A percentile compares a stretch with the other conserved stretches of the same genome.
These are phyloP conservation scores for Pantherophis vulpinus DNA, from an alignment of 2,797 vertebrate genomes.

Conservation along the genomic window DNA sequence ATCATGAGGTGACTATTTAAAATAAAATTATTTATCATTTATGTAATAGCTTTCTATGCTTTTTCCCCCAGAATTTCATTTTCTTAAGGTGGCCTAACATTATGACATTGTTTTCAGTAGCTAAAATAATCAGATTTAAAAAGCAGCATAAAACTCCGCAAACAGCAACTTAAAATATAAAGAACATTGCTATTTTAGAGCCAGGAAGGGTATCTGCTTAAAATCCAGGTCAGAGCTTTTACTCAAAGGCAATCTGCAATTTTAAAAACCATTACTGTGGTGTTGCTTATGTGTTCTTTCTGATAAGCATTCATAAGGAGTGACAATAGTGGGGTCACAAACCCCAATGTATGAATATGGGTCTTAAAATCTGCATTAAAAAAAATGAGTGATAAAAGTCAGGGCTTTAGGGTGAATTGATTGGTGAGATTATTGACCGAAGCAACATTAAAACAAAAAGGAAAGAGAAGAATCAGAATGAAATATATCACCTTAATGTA, in stretches of 20 bases:
- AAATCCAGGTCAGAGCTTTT: not conserved
- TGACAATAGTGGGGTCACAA: not conserved
- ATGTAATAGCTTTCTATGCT: not conserved
- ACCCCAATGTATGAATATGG: not conserved
- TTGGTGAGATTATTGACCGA: not conserved
- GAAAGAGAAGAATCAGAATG: not conserved
- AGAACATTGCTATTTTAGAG: not conserved
- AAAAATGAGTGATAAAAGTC: not conserved
- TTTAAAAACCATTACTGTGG: not conserved
- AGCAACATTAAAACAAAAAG: not conserved
- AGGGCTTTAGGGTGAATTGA: not conserved
- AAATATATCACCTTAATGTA: not conserved
- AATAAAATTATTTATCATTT: not conserved
- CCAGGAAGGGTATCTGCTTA: not conserved
- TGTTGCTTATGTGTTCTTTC: not conserved
- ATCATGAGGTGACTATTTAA: not conserved
- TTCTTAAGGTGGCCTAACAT: not conserved
- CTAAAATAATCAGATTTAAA: not conserved
- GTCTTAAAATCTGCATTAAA: not conserved
- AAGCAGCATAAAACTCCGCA: not conserved
- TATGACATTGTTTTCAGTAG: not conserved
- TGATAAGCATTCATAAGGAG: not conserved
- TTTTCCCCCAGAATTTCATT: not conserved
- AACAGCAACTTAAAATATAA: not conserved
- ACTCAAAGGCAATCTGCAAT: not conserved